Conservation (phyloP, 2,113 vertebrate species). For the Xiphophorus maculatus region DNA sequence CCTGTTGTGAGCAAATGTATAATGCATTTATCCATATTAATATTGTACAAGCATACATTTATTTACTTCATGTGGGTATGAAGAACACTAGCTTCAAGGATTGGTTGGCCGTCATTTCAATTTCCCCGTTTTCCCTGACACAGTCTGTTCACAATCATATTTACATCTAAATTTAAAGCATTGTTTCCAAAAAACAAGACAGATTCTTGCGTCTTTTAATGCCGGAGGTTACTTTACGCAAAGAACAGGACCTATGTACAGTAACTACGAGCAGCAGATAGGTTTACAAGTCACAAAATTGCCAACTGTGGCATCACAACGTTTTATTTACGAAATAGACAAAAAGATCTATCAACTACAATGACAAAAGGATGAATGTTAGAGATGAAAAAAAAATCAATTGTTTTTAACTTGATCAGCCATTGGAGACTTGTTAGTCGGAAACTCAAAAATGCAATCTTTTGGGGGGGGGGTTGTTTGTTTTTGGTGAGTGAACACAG, state of each 20-base stretch:
- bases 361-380: no score
- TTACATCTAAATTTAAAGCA: background rate
- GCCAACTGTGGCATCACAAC: no score
- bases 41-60: background rate
- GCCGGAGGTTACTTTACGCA: background rate
- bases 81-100: background rate
- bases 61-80: background rate
- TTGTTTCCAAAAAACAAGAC: background rate
- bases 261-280: background rate
- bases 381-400: no score
- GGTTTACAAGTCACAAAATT: background rate
- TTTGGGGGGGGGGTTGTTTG: no score
- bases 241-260: background rate
- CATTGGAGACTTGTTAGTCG: background rate
- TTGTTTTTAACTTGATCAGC: background rate
- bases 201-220: background rate
- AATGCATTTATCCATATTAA: background rate
- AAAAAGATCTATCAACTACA: no score
- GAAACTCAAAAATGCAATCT: background rate
- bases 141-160: background rate
- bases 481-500: background rate
- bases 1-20: constrained; percentile 1
- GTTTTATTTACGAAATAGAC: no score
- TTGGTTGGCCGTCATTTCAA: background rate
- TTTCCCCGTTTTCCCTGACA: background rate